These are phyloP conservation scores for Hippolais icterina DNA, from an alignment of 2,113 vertebrate genomes.

Conservation along the genomic window DNA sequence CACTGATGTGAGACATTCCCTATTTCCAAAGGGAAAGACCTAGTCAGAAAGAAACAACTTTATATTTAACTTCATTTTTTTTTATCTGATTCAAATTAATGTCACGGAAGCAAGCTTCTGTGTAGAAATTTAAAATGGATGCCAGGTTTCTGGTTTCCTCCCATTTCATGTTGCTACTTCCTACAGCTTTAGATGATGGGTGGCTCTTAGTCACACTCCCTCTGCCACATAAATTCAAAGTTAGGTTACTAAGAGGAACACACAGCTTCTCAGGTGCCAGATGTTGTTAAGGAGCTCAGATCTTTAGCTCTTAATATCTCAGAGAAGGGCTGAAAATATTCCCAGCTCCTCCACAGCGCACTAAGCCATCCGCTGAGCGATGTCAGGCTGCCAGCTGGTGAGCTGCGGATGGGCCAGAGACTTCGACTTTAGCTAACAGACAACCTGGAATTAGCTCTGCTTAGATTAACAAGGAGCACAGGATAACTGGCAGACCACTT, in stretches of 20 bases:
- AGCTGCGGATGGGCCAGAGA: not conserved
- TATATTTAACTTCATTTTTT: not conserved
- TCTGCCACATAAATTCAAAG: not conserved
- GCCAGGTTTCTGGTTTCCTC: not conserved
- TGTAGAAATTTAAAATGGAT: not conserved
- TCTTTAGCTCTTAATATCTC: not conserved
- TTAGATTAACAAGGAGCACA: not conserved
- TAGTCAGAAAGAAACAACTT: not conserved
- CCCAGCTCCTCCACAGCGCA: not conserved
- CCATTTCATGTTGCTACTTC: not conserved
- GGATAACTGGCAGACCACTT: not conserved
- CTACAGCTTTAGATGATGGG: not conserved
- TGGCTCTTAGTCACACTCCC: not conserved
- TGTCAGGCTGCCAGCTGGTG: not conserved
- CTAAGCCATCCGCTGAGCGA: not conserved
- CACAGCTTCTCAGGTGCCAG: not conserved
- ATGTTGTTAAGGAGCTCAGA: not conserved
- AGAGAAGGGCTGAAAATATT: not conserved
- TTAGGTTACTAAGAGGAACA: not conserved
- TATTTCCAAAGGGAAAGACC: not conserved
- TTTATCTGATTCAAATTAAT: not conserved
- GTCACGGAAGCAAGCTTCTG: not conserved
- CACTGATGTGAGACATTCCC: not conserved
- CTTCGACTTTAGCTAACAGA: not conserved
- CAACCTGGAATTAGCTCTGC: not conserved